These are phyloP conservation scores for Aleadryas rufinucha DNA, from an alignment of 2,113 vertebrate species.

Conservation along the genomic window DNA sequence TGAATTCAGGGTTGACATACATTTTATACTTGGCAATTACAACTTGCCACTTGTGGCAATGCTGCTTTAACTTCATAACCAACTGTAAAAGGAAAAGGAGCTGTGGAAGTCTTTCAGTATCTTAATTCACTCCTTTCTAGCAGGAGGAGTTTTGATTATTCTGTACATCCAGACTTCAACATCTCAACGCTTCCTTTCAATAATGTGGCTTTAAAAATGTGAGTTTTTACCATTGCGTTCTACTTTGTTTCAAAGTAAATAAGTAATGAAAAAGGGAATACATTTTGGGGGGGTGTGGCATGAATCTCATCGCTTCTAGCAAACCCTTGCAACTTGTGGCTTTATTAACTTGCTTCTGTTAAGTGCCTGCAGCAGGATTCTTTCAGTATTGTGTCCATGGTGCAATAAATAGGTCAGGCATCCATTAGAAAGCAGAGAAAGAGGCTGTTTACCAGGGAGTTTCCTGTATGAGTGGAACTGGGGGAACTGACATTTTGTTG, in stretches of 20 bases:
- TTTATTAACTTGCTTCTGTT: constrained; percentile 56
- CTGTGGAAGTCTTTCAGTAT: background rate
- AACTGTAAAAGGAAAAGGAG: background rate
- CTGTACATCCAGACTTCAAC: background rate
- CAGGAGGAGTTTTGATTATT: background rate
- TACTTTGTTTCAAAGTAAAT: background rate
- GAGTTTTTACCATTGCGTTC: background rate
- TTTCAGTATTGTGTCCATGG: constrained; percentile 52
- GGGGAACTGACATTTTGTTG: constrained; percentile 63
- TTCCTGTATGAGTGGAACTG: constrained; percentile 64
- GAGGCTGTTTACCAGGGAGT: constrained; percentile 67
- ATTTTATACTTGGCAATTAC: background rate
- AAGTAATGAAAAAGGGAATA: background rate
- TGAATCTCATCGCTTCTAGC: constrained; percentile 17
- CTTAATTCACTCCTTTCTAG: background rate
- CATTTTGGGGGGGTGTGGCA: background rate
- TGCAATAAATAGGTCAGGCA: constrained; percentile 71
- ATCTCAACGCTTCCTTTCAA: background rate
- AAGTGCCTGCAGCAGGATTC: constrained; percentile 62
- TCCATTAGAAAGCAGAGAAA: constrained; percentile 64
- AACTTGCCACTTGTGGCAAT: background rate
- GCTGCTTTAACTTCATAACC: background rate
- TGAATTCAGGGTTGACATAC: background rate
- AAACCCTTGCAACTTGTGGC: background rate
- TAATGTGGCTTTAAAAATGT: background rate